Evolutionary conservation across 2,888 invertebrate genomes (phyloP).

Genomic region (Lepidocyrtoides sp.): DNA sequence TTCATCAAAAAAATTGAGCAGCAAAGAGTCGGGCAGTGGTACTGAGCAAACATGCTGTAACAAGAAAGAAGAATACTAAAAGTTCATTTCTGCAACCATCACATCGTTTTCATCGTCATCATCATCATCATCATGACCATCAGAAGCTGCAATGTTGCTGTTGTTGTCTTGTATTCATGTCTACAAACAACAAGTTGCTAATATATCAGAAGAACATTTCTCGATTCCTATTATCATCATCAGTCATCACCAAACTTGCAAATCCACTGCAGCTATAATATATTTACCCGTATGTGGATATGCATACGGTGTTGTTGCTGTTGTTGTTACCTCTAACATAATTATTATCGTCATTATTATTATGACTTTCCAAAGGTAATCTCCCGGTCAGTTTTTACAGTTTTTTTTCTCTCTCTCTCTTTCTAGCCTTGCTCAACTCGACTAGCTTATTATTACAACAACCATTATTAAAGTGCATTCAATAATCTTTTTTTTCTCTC

Average conservation of each 20-base stretch:
- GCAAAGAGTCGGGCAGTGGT: neutral
- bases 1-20: neutral
- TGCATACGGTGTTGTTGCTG: neutral
- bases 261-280: conserved; percentile 67
- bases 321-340: conserved; percentile 39
- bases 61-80: neutral
- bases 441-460: neutral
- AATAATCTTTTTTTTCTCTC: conserved; percentile 24
- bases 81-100: neutral
- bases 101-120: neutral
- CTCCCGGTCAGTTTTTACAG: conserved; percentile 69
- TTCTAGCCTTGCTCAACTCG: neutral
- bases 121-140: neutral
- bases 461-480: conserved; percentile 31
- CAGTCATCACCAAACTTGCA: conserved; percentile 82
- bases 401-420: conserved; percentile 24
- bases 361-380: conserved; percentile 55
- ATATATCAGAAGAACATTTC: conserved; percentile 34
- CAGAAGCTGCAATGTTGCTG: conserved; percentile 39
- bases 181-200: conserved; percentile 21
- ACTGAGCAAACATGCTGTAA: neutral
- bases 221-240: conserved; percentile 70
- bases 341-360: conserved; percentile 57
- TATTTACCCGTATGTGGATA: conserved; percentile 5
- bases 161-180: conserved; percentile 4